phyloP scores from a whole-genome alignment of 1,140 invertebrate species.

The Littorina saxatilis region DNA sequence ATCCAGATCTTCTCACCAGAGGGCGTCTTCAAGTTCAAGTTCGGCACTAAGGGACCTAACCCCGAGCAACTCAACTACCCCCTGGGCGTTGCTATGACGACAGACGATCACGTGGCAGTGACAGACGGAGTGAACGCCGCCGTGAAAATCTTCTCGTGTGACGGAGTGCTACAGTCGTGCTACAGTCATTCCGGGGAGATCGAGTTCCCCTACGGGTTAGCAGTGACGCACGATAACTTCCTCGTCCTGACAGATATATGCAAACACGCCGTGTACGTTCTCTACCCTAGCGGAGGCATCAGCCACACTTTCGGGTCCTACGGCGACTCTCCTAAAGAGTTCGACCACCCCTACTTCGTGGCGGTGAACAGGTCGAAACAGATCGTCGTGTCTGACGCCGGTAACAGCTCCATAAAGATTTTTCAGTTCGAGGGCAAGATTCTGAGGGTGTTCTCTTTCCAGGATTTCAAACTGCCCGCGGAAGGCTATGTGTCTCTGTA shows the following conservation, averaged over 20 bases:
- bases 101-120: constrained; percentile 66
- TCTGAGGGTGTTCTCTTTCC: constrained; percentile 59
- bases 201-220: constrained; percentile 69
- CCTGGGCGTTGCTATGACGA: constrained; percentile 67
- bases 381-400: constrained; percentile 70
- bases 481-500: constrained; percentile 65
- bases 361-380: constrained; percentile 68
- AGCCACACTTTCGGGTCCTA: constrained; percentile 66
- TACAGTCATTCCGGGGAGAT: constrained; percentile 49
- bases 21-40: constrained; percentile 69
- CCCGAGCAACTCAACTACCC: constrained; percentile 67
- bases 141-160: constrained; percentile 65
- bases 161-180: constrained; percentile 50
- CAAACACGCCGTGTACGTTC: constrained; percentile 64
- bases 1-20: constrained; percentile 70
- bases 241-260: constrained; percentile 69
- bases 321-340: constrained; percentile 61
- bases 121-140: constrained; percentile 71
- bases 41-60: constrained; percentile 64
- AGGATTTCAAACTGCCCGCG: constrained; percentile 59
- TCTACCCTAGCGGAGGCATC: constrained; percentile 57
- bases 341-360: constrained; percentile 72
- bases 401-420: constrained; percentile 71
- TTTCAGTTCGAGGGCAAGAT: constrained; percentile 70
- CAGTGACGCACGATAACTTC: constrained; percentile 59